A percentile compares a stretch with the other conserved stretches of the same genome.
Conservation (phyloP, 2,797 vertebrate genomes). For the Echeneis naucrates region DNA sequence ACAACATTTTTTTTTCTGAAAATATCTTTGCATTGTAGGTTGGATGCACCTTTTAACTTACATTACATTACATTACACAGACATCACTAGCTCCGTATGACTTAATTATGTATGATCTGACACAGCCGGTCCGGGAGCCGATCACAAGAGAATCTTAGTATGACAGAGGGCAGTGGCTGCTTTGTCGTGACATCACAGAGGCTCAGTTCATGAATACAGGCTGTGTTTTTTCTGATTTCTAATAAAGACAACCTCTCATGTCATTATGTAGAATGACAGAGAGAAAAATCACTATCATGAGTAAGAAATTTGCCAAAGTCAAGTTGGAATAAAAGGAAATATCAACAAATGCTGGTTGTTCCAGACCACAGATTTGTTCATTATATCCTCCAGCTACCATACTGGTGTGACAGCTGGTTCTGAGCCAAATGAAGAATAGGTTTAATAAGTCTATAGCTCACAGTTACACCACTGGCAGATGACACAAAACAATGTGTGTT, state of each 20-base stretch:
- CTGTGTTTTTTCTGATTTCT: too few relatives aligned
- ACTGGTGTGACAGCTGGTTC: conserved; percentile 38
- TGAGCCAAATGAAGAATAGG: conserved; percentile 73
- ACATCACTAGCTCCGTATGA: conserved; percentile 45
- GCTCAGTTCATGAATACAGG: too few relatives aligned
- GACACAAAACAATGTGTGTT: conserved; percentile 74
- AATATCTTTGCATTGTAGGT: conserved; percentile 1
- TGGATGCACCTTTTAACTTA: conserved; percentile 28
- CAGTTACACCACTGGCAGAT: conserved; percentile 69
- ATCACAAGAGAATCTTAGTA: too few relatives aligned
- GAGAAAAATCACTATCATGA: conserved; percentile 9
- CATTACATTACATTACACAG: too few relatives aligned
- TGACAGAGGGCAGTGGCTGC: too few relatives aligned
- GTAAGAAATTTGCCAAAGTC: conserved; percentile 30
- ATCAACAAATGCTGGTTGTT: conserved; percentile 40
- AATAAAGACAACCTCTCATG: too few relatives aligned
- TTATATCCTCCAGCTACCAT: conserved; percentile 48
- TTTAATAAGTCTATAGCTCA: conserved; percentile 80
- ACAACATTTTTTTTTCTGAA: too few relatives aligned
- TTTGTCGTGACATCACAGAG: too few relatives aligned
- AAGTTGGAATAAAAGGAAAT: conserved; percentile 41
- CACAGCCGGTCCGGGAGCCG: too few relatives aligned
- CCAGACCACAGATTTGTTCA: conserved; percentile 43
- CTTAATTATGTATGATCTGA: conserved; percentile 68
- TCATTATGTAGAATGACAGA: too few relatives aligned